These are phyloP conservation scores for Grallaria varia DNA, from an alignment of 2,113 vertebrate genomes.

Conservation along the genomic window DNA sequence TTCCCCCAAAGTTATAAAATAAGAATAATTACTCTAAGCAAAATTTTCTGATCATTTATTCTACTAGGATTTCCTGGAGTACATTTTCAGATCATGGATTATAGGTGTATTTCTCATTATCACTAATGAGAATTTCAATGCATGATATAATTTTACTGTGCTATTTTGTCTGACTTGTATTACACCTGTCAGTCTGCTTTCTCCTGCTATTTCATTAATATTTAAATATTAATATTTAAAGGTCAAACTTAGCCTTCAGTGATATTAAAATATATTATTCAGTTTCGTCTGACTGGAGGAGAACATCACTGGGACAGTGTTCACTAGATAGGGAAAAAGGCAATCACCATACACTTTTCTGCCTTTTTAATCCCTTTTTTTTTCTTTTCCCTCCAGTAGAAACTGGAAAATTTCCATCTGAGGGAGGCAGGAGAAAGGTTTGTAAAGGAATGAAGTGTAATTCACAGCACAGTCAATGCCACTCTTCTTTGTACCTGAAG, in stretches of 20 bases:
- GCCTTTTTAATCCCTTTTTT: neutral
- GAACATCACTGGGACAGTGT: neutral
- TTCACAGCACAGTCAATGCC: neutral
- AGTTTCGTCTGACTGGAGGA: constrained; percentile 35
- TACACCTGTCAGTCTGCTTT: constrained; percentile 75
- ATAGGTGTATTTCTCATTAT: constrained; percentile 68
- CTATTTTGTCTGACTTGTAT: constrained; percentile 73
- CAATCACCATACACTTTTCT: neutral
- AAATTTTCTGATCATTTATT: constrained; percentile 64
- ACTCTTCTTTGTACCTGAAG: neutral
- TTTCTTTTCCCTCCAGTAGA: neutral
- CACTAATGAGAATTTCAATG: constrained; percentile 75
- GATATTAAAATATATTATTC: constrained; percentile 68
- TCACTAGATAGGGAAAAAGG: neutral
- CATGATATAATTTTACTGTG: constrained; percentile 55
- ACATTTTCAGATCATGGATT: constrained; percentile 42
- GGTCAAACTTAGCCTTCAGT: constrained; percentile 67
- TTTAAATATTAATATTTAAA: constrained; percentile 78
- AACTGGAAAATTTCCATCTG: neutral
- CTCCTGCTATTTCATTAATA: constrained; percentile 72
- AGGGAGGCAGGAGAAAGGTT: neutral
- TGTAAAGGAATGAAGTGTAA: neutral
- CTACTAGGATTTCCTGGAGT: constrained; percentile 44
- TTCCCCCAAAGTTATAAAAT: constrained; percentile 9
- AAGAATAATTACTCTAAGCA: constrained; percentile 45